Evolutionary conservation across 2,888 invertebrate species (phyloP).

Genomic region (Arge pagana): DNA sequence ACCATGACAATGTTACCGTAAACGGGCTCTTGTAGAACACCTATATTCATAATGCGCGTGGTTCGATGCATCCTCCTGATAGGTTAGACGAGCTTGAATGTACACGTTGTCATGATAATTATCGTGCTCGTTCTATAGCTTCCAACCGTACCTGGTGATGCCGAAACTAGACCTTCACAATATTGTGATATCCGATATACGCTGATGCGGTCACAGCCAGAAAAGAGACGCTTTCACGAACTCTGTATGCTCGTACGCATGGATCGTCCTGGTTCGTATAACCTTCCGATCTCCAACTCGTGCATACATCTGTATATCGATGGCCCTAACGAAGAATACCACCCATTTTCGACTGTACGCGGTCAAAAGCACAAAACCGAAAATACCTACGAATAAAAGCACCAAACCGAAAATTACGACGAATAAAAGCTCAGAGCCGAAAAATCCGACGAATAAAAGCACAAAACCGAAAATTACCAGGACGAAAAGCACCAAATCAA

Average conservation of each 20-base stretch:
- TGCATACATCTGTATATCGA: no score
- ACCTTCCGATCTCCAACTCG: no score
- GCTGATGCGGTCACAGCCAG: slow-evolving; percentile 23
- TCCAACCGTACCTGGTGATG: background rate
- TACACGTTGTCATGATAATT: slow-evolving; percentile 54
- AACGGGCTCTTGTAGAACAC: slow-evolving; percentile 38
- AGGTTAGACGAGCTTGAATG: slow-evolving; percentile 44
- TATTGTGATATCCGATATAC: slow-evolving; percentile 50
- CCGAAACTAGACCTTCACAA: slow-evolving; percentile 37
- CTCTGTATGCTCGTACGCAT: background rate
- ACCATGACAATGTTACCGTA: slow-evolving; percentile 51
- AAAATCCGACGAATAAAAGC: no score
- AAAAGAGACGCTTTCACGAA: background rate
- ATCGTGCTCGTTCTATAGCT: slow-evolving; percentile 31
- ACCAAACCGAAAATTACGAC: no score
- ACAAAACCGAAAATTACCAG: no score
- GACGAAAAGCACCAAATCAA: no score
- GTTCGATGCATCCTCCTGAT: slow-evolving; percentile 45
- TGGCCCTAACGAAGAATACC: no score
- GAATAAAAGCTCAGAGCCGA: no score
- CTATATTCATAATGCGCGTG: slow-evolving; percentile 39
- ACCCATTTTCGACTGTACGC: no score
- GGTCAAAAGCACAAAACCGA: no score
- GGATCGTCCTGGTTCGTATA: no score
- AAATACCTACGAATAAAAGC: no score